Evolutionary conservation across 2,113 vertebrate genomes (phyloP).

Genomic region (Chelonoidis abingdonii): DNA sequence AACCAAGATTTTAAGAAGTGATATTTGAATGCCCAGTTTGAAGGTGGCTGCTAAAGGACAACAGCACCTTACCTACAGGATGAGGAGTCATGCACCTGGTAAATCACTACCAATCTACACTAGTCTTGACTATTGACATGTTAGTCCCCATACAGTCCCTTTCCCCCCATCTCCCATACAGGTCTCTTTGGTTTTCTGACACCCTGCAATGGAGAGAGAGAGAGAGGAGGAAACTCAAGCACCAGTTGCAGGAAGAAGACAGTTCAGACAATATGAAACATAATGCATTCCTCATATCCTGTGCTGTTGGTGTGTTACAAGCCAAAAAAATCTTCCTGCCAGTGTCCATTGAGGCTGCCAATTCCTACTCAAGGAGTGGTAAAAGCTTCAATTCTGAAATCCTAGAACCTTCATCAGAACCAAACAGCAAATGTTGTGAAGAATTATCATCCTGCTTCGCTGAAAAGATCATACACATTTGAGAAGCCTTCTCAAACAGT

Average conservation of each 20-base stretch:
- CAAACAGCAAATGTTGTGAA: neutral
- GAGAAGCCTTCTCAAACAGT: neutral
- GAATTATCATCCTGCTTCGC: neutral
- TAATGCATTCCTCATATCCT: neutral
- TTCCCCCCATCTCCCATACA: neutral
- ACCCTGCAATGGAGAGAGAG: neutral
- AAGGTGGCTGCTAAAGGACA: neutral
- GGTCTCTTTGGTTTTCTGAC: neutral
- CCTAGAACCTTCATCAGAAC: neutral
- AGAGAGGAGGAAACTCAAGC: neutral
- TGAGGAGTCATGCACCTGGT: neutral
- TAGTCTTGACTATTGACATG: neutral
- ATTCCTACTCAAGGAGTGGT: neutral
- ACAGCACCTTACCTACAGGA: neutral
- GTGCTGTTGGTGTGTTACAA: neutral
- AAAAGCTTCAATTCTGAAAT: neutral
- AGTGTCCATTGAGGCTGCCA: neutral
- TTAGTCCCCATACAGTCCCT: neutral
- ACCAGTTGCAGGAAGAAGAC: neutral
- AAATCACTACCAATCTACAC: neutral
- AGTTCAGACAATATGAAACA: neutral
- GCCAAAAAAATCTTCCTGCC: neutral
- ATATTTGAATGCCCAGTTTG: neutral
- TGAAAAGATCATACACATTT: neutral
- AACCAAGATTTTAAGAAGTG: neutral